phyloP scores from a whole-genome alignment of 92 coral and sea anemone genomes.

The Heliopora coerulea region DNA sequence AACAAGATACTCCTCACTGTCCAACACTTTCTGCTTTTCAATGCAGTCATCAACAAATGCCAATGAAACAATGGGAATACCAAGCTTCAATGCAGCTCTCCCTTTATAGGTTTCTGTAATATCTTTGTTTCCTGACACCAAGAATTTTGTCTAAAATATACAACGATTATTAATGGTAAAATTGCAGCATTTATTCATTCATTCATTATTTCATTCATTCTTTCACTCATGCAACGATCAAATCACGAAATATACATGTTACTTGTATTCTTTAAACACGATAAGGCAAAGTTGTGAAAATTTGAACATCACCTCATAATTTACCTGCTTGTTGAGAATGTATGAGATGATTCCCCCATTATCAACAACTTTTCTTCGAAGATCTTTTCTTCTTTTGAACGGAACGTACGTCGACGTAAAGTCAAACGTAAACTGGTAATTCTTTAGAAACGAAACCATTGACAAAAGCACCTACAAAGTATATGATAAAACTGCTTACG shows the following conservation, averaged over 20 bases:
- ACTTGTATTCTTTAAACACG: not conserved
- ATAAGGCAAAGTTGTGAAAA: not conserved
- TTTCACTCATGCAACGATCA: too few relatives aligned
- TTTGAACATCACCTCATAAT: too few relatives aligned
- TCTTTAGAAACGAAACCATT: conserved; percentile 49
- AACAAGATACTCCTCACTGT: conserved; percentile 43
- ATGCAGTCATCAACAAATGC: conserved; percentile 68
- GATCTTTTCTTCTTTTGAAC: conserved; percentile 79
- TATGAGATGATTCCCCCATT: conserved; percentile 90
- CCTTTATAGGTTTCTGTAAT: conserved; percentile 73
- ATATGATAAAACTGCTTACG: too few relatives aligned
- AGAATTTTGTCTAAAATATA: conserved; percentile 67
- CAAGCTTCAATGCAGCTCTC: conserved; percentile 67
- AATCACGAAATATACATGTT: too few relatives aligned
- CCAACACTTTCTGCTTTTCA: conserved; percentile 48
- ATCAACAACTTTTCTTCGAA: conserved; percentile 62
- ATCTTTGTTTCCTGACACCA: conserved; percentile 52
- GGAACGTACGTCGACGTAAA: conserved; percentile 71
- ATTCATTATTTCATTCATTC: too few relatives aligned
- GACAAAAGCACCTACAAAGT: not conserved
- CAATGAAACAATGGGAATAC: conserved; percentile 69
- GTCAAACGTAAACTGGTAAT: conserved; percentile 68
- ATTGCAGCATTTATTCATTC: too few relatives aligned
- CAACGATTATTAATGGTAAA: too few relatives aligned
- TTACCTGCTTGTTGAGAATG: conserved; percentile 74